These are phyloP conservation scores for Anas platyrhynchos DNA, from an alignment of 2,113 vertebrate species.

Conservation along the genomic window DNA sequence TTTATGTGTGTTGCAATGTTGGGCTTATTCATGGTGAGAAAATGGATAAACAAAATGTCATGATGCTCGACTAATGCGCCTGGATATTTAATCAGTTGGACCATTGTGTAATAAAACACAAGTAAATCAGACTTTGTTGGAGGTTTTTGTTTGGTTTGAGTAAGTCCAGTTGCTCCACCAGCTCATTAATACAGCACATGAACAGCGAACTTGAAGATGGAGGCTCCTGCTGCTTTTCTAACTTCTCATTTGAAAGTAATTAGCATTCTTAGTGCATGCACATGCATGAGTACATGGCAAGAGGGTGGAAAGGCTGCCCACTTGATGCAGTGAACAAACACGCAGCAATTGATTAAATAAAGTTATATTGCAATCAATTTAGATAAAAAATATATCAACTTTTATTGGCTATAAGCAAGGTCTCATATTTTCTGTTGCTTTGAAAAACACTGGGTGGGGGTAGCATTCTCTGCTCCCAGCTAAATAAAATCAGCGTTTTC, in stretches of 20 bases:
- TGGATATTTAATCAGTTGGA: conserved; percentile 40
- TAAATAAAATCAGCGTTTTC: conserved; percentile 29
- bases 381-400: neutral
- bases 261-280: neutral
- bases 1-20: conserved; percentile 39
- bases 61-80: conserved; percentile 12
- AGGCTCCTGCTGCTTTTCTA: conserved; percentile 10
- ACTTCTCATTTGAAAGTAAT: conserved; percentile 31
- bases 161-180: conserved; percentile 37
- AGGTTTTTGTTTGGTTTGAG: neutral
- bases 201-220: neutral
- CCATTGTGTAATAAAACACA: neutral
- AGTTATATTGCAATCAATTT: neutral
- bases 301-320: neutral
- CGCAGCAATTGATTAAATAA: neutral
- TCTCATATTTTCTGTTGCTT: neutral
- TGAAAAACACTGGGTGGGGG: neutral
- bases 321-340: neutral
- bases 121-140: conserved; percentile 36
- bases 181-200: neutral
- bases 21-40: conserved; percentile 27
- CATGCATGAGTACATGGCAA: neutral
- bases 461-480: neutral
- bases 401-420: neutral
- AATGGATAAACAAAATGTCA: conserved; percentile 51